Evolutionary conservation across 2,888 invertebrate species (phyloP).

Genomic region (Sturmia bella): DNA sequence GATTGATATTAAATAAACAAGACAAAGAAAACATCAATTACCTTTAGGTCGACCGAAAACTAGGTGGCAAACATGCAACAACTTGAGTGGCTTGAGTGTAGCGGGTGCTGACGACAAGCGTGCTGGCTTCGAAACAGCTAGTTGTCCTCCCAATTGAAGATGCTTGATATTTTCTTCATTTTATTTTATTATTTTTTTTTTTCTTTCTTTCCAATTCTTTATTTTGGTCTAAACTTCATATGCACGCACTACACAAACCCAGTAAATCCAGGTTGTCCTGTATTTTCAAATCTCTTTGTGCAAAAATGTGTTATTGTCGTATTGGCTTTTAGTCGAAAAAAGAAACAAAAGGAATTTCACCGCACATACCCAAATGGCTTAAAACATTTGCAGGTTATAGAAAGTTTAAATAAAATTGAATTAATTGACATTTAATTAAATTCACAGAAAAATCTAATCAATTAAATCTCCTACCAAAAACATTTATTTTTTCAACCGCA

Average conservation of each 20-base stretch:
- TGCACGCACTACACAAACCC: neutral
- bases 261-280: neutral
- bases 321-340: constrained; percentile 10
- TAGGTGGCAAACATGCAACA: no score
- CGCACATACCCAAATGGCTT: neutral
- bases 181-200: no score
- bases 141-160: no score
- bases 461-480: constrained; percentile 2
- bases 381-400: neutral
- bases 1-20: no score
- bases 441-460: constrained; percentile 40
- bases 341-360: neutral
- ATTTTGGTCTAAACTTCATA: neutral
- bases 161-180: no score
- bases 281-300: neutral
- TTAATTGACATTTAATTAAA: constrained; percentile 57
- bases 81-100: no score
- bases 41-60: no score
- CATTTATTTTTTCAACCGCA: neutral
- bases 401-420: constrained; percentile 27
- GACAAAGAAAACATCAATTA: no score
- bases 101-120: no score
- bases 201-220: no score
- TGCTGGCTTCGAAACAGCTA: no score
- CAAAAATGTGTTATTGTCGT: neutral